Evolutionary conservation across 2,797 vertebrate genomes (phyloP).

Genomic region (Tolypeutes matacus): DNA sequence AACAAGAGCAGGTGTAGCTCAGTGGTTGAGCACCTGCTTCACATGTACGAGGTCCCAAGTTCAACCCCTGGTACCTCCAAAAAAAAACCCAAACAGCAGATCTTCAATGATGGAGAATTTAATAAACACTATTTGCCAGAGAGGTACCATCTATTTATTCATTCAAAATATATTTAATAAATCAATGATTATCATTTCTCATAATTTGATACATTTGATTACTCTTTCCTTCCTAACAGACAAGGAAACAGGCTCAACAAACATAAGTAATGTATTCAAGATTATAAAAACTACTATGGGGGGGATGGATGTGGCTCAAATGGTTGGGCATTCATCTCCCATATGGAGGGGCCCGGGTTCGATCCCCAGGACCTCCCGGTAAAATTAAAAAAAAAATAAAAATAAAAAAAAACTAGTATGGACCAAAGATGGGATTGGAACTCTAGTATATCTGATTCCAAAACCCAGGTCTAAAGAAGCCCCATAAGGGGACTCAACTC

Average conservation of each 20-base stretch:
- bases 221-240: background rate
- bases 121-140: conserved; percentile 14
- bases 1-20: background rate
- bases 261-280: conserved; percentile 72
- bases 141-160: background rate
- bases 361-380: too few species aligned
- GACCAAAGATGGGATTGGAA: background rate
- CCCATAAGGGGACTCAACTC: background rate
- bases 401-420: conserved; percentile 78
- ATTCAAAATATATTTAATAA: conserved; percentile 43
- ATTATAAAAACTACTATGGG: conserved; percentile 77
- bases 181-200: conserved; percentile 18
- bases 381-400: too few species aligned
- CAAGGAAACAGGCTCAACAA: conserved; percentile 35
- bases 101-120: conserved; percentile 29
- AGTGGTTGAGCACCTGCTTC: too few species aligned
- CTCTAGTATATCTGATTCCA: background rate
- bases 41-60: too few species aligned
- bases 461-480: background rate
- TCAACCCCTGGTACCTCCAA: too few species aligned
- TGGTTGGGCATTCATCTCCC: too few species aligned
- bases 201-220: background rate
- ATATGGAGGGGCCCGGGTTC: too few species aligned
- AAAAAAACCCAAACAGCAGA: background rate
- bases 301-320: too few species aligned